Percentiles rank a stretch among this genome's conserved stretches.
Evolutionary conservation across 2,113 vertebrate species (phyloP).

Genomic region (Corvus hawaiiensis): DNA sequence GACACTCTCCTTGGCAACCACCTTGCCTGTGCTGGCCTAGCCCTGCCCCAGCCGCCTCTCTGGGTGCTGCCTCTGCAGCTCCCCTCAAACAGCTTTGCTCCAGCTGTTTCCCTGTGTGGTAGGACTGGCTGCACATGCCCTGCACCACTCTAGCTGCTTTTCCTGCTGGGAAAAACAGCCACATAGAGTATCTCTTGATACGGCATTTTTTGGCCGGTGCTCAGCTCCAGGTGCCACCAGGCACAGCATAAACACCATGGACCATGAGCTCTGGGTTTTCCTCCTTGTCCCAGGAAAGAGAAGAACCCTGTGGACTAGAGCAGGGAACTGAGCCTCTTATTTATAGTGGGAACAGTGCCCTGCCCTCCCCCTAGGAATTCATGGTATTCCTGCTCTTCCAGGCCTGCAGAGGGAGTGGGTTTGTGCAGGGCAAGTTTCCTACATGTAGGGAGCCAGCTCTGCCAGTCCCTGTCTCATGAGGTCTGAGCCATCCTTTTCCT

Average conservation of each 20-base stretch:
- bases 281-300: neutral
- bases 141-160: neutral
- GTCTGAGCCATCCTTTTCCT: neutral
- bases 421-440: neutral
- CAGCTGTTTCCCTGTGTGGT: neutral
- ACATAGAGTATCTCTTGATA: neutral
- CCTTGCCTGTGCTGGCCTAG: neutral
- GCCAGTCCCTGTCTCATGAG: fast-evolving
- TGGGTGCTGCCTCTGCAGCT: fast-evolving
- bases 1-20: neutral
- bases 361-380: neutral
- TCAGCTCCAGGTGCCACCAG: neutral
- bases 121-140: neutral
- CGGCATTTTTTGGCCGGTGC: neutral
- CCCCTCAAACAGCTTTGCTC: neutral
- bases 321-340: neutral
- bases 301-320: neutral
- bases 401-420: neutral
- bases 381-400: neutral
- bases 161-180: neutral
- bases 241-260: neutral
- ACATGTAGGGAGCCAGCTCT: neutral
- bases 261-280: neutral
- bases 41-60: neutral
- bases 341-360: neutral